Percentiles rank a stretch among this genome's conserved stretches.
Conservation (phyloP, 2,888 invertebrate genomes). For the Danaus chrysippus region DNA sequence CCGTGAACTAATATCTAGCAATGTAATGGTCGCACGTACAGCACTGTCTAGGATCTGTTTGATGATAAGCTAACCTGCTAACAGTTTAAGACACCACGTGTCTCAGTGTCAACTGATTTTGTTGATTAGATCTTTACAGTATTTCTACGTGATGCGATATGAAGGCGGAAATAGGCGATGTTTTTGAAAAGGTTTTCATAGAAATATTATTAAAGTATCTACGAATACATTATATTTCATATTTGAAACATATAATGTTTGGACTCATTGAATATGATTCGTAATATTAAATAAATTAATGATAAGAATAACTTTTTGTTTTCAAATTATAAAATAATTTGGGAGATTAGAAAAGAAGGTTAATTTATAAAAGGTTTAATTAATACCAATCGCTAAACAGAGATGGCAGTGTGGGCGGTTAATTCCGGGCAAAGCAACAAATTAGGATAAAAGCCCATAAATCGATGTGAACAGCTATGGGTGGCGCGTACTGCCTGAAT, state of each 20-base stretch:
- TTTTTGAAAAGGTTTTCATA: too few relatives aligned
- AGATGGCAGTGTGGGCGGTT: constrained; percentile 38
- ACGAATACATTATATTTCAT: too few relatives aligned
- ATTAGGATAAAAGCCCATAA: constrained; percentile 78
- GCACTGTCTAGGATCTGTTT: constrained; percentile 1
- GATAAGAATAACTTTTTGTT: neutral
- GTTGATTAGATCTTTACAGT: neutral
- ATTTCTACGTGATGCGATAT: too few relatives aligned
- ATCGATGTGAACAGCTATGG: constrained; percentile 72
- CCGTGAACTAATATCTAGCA: constrained; percentile 2
- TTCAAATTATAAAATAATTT: constrained; percentile 7
- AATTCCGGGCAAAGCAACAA: constrained; percentile 62
- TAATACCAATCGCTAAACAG: constrained; percentile 28
- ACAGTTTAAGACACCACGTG: constrained; percentile 3
- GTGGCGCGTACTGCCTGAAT: constrained; percentile 71
- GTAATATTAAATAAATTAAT: neutral
- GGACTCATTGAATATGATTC: too few relatives aligned
- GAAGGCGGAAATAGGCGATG: too few relatives aligned
- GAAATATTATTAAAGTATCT: too few relatives aligned
- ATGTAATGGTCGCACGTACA: constrained; percentile 4
- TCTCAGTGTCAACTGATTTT: constrained; percentile 1
- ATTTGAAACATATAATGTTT: too few relatives aligned
- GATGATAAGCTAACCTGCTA: neutral
- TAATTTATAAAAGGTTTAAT: constrained; percentile 27
- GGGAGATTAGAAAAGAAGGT: constrained; percentile 9